Evolutionary conservation across 1,140 invertebrate genomes (phyloP), one percentile per base, ranked within the genome.

Genomic region (Euwallacea fornicatus): DNA sequence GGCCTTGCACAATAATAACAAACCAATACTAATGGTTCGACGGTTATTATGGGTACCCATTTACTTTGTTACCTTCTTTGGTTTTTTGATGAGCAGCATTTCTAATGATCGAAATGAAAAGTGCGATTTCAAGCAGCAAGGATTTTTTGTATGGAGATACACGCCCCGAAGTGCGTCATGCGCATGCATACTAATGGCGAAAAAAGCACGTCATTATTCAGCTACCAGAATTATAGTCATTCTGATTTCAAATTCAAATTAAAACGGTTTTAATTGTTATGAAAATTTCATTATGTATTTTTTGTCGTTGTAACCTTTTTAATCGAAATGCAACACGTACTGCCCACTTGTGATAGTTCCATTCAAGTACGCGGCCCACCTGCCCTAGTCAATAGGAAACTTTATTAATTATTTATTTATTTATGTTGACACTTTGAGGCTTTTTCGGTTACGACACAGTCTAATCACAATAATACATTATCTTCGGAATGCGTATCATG

Each of bases 1-100:
- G 63, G 44, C 63, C 63, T 66, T 66, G 63, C 63, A 55, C 63
- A 66, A 55, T 47, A 66, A 43, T 66, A 55, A 66, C 55, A 33
- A 33, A 33, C 21, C 21, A 33, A 33, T 33, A 33, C 21, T 33
- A 33, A 33, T 33, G 21, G 21, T 33, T 33, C 21, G 21, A 33
- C 4, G 21, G 21, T 33, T 33, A 33, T 33, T 33, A 33, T 33
- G 21, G 21, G 21, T 33, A 33, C 21, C 21, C 21, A 33, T 33
- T 33, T 33, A 33, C 4, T 1, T 33, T 33, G 21, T 33, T 33
- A 33, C 21, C 21, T 33, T 33, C 21, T 33, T 33, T 33, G 21
- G 21, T 33, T 33, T 33, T 33, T 33, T 33, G 21, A 33, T 33
- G 21, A 33, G 21, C 21, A 33, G 21, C 21, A 33, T 33, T 33